phyloP scores from a whole-genome alignment of 2,797 vertebrate species.

The Sebastes nivosus region DNA sequence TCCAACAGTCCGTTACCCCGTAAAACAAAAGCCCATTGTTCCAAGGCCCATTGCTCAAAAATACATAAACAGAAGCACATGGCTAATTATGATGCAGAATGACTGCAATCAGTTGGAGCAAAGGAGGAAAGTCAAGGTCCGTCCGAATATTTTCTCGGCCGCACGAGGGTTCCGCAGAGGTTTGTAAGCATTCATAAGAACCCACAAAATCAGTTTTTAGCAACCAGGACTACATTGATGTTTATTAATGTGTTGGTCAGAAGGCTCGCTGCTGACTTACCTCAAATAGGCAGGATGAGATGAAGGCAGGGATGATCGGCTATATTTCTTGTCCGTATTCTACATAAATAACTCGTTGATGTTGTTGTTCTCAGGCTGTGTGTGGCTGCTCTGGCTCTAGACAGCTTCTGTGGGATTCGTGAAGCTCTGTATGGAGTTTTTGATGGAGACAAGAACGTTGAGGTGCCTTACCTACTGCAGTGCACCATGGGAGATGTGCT shows the following conservation, averaged over 20 bases:
- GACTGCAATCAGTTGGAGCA: too few relatives aligned
- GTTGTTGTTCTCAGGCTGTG: conserved; percentile 84
- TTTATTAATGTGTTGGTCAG: not conserved
- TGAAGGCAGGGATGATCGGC: not conserved
- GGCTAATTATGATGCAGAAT: too few relatives aligned
- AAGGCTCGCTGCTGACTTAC: not conserved
- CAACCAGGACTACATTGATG: not conserved
- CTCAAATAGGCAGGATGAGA: not conserved
- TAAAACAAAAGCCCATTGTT: too few relatives aligned
- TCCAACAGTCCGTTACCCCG: too few relatives aligned
- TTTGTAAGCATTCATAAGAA: too few relatives aligned
- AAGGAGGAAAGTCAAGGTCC: too few relatives aligned
- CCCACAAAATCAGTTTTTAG: too few relatives aligned
- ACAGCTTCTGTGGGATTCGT: conserved; percentile 92
- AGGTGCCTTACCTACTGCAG: conserved; percentile 95
- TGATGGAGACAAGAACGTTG: conserved; percentile 94
- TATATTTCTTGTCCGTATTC: not conserved
- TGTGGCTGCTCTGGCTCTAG: conserved; percentile 93
- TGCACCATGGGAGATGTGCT: conserved; percentile 98
- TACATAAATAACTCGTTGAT: not conserved
- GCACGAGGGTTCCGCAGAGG: too few relatives aligned
- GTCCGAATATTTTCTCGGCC: too few relatives aligned
- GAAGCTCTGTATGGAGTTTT: conserved; percentile 97
- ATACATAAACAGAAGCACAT: too few relatives aligned
- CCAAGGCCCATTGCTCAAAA: too few relatives aligned